A percentile compares a stretch with the other conserved stretches of the same genome.
Evolutionary conservation across 2,797 vertebrate species (phyloP).

Genomic region (Scolopax rusticola): DNA sequence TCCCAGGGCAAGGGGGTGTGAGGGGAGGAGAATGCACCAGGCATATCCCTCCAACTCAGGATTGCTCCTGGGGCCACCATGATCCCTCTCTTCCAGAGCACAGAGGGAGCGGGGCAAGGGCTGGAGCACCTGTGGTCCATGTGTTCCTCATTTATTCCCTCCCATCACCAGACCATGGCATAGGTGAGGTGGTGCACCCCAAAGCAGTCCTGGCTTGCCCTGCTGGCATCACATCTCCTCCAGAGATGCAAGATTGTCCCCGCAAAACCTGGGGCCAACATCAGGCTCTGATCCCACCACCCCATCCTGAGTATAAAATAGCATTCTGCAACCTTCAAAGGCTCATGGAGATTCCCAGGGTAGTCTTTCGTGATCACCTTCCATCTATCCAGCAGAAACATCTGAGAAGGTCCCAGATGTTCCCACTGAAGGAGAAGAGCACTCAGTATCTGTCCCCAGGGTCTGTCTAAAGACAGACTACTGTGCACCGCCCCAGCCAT

Average conservation of each 20-base stretch:
- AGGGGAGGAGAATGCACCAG: not conserved
- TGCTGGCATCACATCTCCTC: not conserved
- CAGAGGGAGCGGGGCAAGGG: not conserved
- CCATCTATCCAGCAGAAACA: not conserved
- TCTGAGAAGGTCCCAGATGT: not conserved
- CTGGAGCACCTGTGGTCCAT: not conserved
- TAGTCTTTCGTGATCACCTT: not conserved
- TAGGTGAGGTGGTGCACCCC: not conserved
- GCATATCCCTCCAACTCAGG: not conserved
- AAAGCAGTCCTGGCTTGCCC: not conserved
- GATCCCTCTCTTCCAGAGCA: not conserved
- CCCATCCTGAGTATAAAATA: not conserved
- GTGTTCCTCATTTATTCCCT: not conserved
- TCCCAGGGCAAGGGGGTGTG: not conserved
- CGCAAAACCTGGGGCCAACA: not conserved
- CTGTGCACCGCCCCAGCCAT: rapidly evolving
- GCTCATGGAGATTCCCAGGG: not conserved
- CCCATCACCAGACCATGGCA: not conserved
- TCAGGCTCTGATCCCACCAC: not conserved
- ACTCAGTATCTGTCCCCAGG: too few species aligned
- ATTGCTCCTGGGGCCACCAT: not conserved
- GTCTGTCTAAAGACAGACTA: not conserved
- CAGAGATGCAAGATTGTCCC: not conserved
- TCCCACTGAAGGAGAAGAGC: not conserved
- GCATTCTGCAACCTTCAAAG: not conserved